Percentiles rank a stretch among this genome's conserved stretches.
These are phyloP conservation scores for Caretta caretta DNA, from an alignment of 2,113 vertebrate genomes.

Conservation along the genomic window DNA sequence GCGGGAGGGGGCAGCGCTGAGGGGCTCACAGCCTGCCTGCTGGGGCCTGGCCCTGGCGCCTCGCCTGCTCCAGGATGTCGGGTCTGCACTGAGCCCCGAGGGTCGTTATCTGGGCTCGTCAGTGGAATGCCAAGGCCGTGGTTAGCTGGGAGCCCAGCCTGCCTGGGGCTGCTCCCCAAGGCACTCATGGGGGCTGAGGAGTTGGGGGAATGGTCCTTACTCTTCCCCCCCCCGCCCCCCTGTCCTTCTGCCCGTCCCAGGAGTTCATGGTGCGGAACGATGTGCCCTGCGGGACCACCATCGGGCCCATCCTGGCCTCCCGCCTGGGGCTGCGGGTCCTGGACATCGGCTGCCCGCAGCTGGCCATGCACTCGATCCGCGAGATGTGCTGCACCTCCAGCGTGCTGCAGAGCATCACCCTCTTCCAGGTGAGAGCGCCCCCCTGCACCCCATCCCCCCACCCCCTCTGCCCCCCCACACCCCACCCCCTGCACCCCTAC, in stretches of 20 bases:
- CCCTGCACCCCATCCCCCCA: too few species aligned
- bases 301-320: slow-evolving; percentile 94
- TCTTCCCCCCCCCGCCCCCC: fast-evolving
- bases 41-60: too few species aligned
- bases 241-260: slow-evolving; percentile 59
- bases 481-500: fast-evolving
- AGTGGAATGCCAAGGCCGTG: too few species aligned
- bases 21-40: too few species aligned
- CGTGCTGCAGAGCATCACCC: slow-evolving; percentile 90
- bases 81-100: background rate
- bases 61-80: background rate
- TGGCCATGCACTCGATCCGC: slow-evolving; percentile 98
- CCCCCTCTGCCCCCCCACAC: too few species aligned
- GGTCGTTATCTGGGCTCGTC: background rate
- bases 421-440: slow-evolving; percentile 89
- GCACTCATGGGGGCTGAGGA: background rate
- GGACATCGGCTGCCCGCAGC: slow-evolving; percentile 92
- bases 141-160: background rate
- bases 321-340: slow-evolving; percentile 91
- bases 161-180: background rate
- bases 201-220: too few species aligned
- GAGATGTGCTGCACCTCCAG: slow-evolving; percentile 97
- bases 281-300: slow-evolving; percentile 91
- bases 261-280: slow-evolving; percentile 98
- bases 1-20: too few species aligned